Evolutionary conservation across 2,888 invertebrate genomes (phyloP), one percentile per base, ranked within the genome.

Genomic region (Nomada goodeniana): DNA sequence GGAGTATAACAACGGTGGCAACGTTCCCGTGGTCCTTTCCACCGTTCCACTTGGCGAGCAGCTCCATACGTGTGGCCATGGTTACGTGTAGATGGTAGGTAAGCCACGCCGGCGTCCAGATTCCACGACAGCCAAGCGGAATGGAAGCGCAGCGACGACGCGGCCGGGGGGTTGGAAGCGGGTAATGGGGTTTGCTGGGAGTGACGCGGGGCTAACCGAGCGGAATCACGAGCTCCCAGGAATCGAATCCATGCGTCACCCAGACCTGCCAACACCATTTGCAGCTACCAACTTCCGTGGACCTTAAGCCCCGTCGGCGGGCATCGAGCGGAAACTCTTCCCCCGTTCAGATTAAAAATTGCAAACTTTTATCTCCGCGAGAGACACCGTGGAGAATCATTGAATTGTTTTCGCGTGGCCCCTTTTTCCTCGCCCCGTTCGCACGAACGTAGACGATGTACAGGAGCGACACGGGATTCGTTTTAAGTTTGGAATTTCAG

Each of bases 171-270:
- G n/a, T n/a, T 67, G 80, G 76, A 76, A 61, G 82, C 76, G 91
- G 93, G 92, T 93, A 93, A 93, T 93, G 91, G 93, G 92, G 92
- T 92, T 93, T 89, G 91, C 93, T 93, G 93, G 93, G 93, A 93
- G 93, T 93, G 93, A 93, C 93, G 92, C 92, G 92, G 91, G 91
- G 92, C 93, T 93, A 93, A 93, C 93, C 93, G 93, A 93, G 92
- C 93, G 93, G 93, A 93, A 93, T 93, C 93, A 93, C 93, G 93
- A 93, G 93, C 92, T 92, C 91, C 92, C 92, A 92, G 93, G 91
- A 93, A 93, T 93, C 93, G 93, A 93, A 93, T 92, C 93, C 93
- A 93, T 93, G 93, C 92, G 92, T 93, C 93, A 93, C 92, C 92
- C 93, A 82, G 91, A 82, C 89, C 93, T 93, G 93, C 93, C 93